Conservation (phyloP, 2,888 invertebrate genomes). For the Eristalis tenax region DNA sequence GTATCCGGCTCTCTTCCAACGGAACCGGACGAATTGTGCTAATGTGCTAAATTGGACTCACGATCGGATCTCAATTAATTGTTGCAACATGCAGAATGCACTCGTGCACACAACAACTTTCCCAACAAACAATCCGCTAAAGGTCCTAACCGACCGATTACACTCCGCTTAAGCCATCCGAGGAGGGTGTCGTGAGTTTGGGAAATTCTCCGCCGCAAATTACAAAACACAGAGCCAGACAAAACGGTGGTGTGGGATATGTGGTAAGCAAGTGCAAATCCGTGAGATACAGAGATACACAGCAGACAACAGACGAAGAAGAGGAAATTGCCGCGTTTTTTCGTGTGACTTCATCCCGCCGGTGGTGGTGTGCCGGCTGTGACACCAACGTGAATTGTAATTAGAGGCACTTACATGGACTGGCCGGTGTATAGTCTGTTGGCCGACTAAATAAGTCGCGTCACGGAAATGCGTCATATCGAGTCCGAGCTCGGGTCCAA, state of each 20-base stretch:
- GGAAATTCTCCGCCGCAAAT: constrained; percentile 20
- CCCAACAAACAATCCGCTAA: neutral
- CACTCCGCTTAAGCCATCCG: constrained; percentile 17
- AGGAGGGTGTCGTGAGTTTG: constrained; percentile 35
- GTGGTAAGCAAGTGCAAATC: constrained; percentile 48
- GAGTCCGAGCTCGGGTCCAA: constrained; percentile 34
- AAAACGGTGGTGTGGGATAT: constrained; percentile 13
- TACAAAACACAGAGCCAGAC: constrained; percentile 14
- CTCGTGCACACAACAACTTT: constrained; percentile 23
- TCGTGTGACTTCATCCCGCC: neutral
- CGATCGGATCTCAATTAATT: constrained; percentile 67
- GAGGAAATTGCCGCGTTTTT: neutral
- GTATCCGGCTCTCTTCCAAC: constrained; percentile 31
- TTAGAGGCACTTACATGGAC: constrained; percentile 62
- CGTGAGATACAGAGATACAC: constrained; percentile 22
- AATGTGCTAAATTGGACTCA: constrained; percentile 66
- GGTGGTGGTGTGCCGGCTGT: neutral
- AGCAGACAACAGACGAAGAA: constrained; percentile 19
- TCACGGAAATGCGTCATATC: constrained; percentile 70
- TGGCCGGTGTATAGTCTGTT: constrained; percentile 23
- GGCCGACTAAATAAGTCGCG: constrained; percentile 65
- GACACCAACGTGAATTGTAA: constrained; percentile 59
- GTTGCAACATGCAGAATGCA: constrained; percentile 55
- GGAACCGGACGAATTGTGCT: constrained; percentile 52
- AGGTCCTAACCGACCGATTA: constrained; percentile 25